Conservation (phyloP, 2,797 vertebrate genomes). For the Catamblyrhynchus diadema region DNA sequence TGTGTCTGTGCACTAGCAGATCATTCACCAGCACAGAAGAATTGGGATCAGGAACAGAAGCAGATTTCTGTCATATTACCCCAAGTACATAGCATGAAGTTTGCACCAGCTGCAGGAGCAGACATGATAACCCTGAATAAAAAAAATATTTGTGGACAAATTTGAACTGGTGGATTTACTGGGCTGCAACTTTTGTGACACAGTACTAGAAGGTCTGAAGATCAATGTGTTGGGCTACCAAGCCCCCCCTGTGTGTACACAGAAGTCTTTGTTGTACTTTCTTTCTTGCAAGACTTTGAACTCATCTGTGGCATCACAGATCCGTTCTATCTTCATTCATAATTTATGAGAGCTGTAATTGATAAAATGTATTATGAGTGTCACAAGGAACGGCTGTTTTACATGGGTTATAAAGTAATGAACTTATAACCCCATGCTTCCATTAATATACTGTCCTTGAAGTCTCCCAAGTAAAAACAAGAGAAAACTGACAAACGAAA, state of each 20-base stretch:
- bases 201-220: background rate
- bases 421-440: background rate
- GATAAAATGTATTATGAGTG: background rate
- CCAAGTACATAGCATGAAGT: background rate
- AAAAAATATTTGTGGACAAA: background rate
- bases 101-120: background rate
- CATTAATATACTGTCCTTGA: background rate
- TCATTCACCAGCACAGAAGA: background rate
- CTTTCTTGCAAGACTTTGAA: background rate
- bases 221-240: background rate
- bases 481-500: background rate
- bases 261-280: background rate
- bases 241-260: background rate
- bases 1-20: background rate
- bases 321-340: background rate
- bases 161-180: background rate
- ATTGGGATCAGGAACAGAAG: background rate
- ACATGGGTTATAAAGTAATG: background rate
- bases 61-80: background rate
- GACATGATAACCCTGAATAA: background rate
- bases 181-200: background rate
- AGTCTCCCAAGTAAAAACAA: background rate
- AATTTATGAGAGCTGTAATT: background rate
- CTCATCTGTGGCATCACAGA: background rate
- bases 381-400: background rate